phyloP scores from a whole-genome alignment of 2,113 vertebrate species.

The Istiophorus platypterus region DNA sequence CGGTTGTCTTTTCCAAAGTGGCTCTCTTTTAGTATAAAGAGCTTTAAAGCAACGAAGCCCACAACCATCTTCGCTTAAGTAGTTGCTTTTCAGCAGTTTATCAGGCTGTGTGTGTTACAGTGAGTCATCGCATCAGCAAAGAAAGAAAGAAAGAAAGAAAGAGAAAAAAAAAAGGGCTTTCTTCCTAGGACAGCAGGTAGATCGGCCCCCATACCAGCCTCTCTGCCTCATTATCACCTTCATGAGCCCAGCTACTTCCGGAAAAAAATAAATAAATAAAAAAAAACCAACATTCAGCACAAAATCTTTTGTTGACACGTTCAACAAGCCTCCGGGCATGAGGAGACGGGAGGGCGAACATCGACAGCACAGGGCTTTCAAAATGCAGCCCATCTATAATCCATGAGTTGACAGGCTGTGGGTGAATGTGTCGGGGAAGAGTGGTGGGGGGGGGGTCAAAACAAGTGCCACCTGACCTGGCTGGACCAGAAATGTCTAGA shows the following conservation, averaged over 20 bases:
- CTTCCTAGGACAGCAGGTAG: constrained; percentile 7
- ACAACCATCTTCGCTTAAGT: constrained; percentile 1
- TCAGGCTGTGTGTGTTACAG: not conserved
- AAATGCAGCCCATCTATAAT: not conserved
- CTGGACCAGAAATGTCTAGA: constrained; percentile 6
- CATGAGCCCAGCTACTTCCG: constrained; percentile 47
- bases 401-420: not conserved
- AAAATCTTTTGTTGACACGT: constrained; percentile 49
- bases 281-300: constrained; percentile 32
- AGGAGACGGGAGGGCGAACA: not conserved
- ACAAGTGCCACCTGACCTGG: not conserved
- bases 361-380: constrained; percentile 11
- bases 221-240: constrained; percentile 27
- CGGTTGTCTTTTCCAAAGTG: not conserved
- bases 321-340: constrained; percentile 33
- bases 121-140: constrained; percentile 30
- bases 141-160: constrained; percentile 1
- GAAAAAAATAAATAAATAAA: too few relatives aligned
- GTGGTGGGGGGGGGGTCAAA: not conserved
- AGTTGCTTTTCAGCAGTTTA: constrained; percentile 20
- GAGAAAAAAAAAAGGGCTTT: not conserved
- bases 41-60: constrained; percentile 25
- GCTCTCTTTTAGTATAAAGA: constrained; percentile 1
- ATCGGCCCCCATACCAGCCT: constrained; percentile 5
- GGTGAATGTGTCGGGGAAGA: not conserved